Base-by-base conservation (phyloP, 2,113 vertebrate genomes). In the Ranitomeya imitator region DNA sequence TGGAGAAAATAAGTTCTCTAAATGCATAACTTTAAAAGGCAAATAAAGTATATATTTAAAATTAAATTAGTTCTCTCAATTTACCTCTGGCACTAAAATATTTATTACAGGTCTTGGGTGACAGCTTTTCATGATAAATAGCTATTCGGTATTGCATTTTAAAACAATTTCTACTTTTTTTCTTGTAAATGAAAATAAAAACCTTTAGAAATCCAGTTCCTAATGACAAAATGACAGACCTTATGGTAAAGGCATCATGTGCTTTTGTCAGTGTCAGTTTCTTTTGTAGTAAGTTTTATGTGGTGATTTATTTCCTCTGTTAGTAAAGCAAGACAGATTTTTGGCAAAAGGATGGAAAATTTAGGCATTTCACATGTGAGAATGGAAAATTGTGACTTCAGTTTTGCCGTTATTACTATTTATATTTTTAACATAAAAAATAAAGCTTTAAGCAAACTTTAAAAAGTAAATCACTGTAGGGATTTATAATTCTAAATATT, bases 211-310 rank as follows among this genome's bases (percentile, higher is more conserved):
- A 86, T 77, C 15, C 54, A 59, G 52, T 74, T 85, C 19, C n/a
- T 78, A 63, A 77, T 63, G 73, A 63, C 57, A 86, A 61, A 85
- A 14, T 2, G 12, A 77, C 85, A 86, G 15, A 21, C 12, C 31
- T 63, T 86, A 78, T 86, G 73, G 21, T 78, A 78, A 86, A 78
- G 18, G 57, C 26, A 61, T 63, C 73, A 77, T 86, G 73, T 77
- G 85, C 73, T 86, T 77, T 76, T 74, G 37, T 86, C 31, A 52
- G 52, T 86, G 73, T 85, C 69, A 85, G 71, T 54, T 85, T 61
- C 26, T 85, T 76, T 85, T 59, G 45, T 76, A 37, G 76, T 57
- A 85, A 76, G 71, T 74, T 26, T 54, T 57, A 85, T 76, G 71
- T 16, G 55, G 73, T 76, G 71, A 85, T 73, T 85, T 45, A 76